Conservation (phyloP, 2,113 vertebrate species). For the Oreochromis spilurus region DNA sequence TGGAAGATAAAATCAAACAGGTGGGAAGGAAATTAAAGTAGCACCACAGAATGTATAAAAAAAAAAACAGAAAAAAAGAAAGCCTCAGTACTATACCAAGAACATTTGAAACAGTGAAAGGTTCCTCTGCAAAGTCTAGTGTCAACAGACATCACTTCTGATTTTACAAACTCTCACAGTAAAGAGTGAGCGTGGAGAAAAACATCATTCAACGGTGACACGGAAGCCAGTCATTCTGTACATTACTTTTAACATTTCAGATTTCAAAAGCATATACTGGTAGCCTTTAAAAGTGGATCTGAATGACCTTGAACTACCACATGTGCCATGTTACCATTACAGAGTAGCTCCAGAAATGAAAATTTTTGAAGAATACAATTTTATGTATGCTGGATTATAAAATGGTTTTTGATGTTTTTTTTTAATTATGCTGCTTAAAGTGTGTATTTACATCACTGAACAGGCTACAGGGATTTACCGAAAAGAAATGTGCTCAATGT, state of each 20-base stretch:
- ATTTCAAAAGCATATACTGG: background rate
- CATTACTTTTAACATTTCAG: constrained; percentile 14
- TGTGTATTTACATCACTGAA: background rate
- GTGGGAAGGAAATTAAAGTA: constrained; percentile 21
- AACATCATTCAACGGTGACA: background rate
- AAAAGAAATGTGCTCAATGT: background rate
- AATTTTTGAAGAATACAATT: background rate
- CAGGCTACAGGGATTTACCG: background rate
- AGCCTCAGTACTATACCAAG: background rate
- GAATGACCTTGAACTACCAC: background rate
- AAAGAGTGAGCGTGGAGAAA: background rate
- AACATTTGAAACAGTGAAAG: background rate
- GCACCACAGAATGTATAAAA: constrained; percentile 15
- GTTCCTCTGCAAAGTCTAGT: background rate
- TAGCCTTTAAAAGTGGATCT: background rate
- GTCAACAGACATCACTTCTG: background rate
- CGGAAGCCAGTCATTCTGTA: constrained; percentile 42
- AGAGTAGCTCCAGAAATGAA: background rate
- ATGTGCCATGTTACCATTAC: constrained; percentile 47
- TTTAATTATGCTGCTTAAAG: background rate
- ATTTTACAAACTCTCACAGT: background rate
- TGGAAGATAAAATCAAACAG: background rate
- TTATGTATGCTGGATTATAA: background rate
- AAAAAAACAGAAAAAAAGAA: background rate
- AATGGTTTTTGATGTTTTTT: background rate